phyloP scores from a whole-genome alignment of 2,113 vertebrate genomes.

The Coregonus clupeaformis region DNA sequence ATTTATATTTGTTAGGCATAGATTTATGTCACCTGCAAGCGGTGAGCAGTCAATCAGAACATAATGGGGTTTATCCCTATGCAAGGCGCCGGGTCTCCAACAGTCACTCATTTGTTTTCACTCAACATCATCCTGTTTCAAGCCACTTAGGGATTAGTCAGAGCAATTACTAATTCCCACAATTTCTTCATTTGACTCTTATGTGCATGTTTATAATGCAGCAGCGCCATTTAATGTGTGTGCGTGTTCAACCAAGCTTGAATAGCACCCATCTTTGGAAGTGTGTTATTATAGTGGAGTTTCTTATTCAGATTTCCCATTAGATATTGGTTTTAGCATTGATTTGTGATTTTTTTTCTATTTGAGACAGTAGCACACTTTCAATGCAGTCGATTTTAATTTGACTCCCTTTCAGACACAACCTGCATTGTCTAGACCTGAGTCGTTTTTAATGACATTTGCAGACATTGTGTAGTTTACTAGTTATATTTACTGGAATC shows the following conservation, averaged over 20 bases:
- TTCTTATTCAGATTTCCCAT: not conserved
- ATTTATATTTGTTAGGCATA: not conserved
- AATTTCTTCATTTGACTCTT: not conserved
- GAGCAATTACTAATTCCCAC: not conserved
- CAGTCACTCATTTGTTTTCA: slow-evolving; percentile 11
- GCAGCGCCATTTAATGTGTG: not conserved
- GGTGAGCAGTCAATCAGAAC: slow-evolving; percentile 11
- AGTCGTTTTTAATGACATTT: too few relatives aligned
- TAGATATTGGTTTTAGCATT: not conserved
- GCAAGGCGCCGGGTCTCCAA: not conserved
- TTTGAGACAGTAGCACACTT: not conserved
- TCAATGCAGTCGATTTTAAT: not conserved
- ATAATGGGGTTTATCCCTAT: slow-evolving; percentile 6
- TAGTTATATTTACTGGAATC: too few relatives aligned
- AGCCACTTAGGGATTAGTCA: not conserved
- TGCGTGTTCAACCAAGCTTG: not conserved
- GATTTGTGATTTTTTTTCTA: not conserved
- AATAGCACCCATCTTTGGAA: not conserved
- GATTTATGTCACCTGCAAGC: slow-evolving; percentile 14
- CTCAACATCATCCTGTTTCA: not conserved
- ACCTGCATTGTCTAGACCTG: too few relatives aligned
- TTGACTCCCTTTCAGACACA: too few relatives aligned
- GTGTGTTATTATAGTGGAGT: not conserved
- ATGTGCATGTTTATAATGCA: not conserved
- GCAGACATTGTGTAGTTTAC: too few relatives aligned